These are phyloP conservation scores for Mycalesis mineus DNA, from an alignment of 2,888 invertebrate species.

Conservation along the genomic window DNA sequence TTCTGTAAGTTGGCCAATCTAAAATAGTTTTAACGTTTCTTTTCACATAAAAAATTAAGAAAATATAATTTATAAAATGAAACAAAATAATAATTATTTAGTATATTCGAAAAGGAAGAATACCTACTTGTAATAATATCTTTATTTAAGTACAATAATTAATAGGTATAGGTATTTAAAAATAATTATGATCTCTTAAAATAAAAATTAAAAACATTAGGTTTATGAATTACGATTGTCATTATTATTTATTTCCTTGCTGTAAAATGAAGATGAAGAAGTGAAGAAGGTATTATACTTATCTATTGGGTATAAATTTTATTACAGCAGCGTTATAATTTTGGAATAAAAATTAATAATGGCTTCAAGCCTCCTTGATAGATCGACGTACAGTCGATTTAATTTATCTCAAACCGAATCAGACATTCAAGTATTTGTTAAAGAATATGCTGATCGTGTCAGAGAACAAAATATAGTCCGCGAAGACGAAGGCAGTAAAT, in stretches of 20 bases:
- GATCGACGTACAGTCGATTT: slow-evolving; percentile 45
- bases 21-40: slow-evolving; percentile 13
- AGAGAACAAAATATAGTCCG: slow-evolving; percentile 37
- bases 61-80: neutral
- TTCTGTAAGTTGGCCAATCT: slow-evolving; percentile 6
- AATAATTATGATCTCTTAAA: too few species aligned
- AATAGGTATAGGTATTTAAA: too few species aligned
- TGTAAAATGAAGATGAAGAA: too few species aligned
- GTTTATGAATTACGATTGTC: too few species aligned
- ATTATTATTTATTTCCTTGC: too few species aligned
- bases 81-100: neutral
- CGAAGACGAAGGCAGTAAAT: slow-evolving; percentile 37
- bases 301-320: too few species aligned
- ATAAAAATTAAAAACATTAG: too few species aligned
- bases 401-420: slow-evolving; percentile 46
- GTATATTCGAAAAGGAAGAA: neutral
- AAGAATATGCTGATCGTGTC: slow-evolving; percentile 51
- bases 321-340: too few species aligned
- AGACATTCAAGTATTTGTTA: slow-evolving; percentile 51
- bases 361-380: slow-evolving; percentile 38
- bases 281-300: too few species aligned
- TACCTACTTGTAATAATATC: too few species aligned
- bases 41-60: slow-evolving; percentile 3
- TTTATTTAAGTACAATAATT: too few species aligned
- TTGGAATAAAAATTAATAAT: slow-evolving; percentile 23